Evolutionary conservation across 2,113 vertebrate genomes (phyloP), one percentile per base, ranked within the genome.

Genomic region (Cyprinodon tularosa): DNA sequence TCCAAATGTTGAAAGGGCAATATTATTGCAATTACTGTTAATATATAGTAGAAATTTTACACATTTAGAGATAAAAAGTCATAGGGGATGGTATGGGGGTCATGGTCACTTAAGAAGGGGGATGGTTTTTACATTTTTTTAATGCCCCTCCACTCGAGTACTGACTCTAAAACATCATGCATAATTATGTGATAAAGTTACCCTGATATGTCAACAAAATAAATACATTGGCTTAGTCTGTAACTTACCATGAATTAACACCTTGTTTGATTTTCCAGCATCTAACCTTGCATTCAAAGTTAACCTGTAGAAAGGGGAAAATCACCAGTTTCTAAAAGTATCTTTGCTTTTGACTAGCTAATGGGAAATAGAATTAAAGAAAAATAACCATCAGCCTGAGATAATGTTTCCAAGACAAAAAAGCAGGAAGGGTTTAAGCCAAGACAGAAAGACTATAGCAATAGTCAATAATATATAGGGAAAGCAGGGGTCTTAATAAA

Each of bases 141-240:
- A 29, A 29, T 29, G 29, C 29, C 29, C 29, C 29, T 29, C 29
- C 29, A 29, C 29, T 29, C 2, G 1, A 29, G 29, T 29, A 29
- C 29, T 29, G 29, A 29, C 44, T 53, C 62, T 70, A 64, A 66
- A 37, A 63, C 60, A 73, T 76, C 64, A 65, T 39, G 63, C 65
- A 38, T 1, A 13, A 48, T 10, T 47, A 60, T 29, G 57, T 4
- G 13, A 44, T 68, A 9, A 68, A 68, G 57, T 68, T 50, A 40
- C 29, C 36, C 60, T 70, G 39, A 60, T 3, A 42, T 57, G 47
- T 81, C 44, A 57, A 17, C 44, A 66, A 40, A 65, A 66, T 62
- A 68, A 64, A 61, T 71, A 11, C 45, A 20, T 42, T 57, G 37
- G n/a, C 44, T 50, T 14, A 42, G 36, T 37, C 20, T 13, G 64